Evolutionary conservation across 35 echinoderm and acorn worm species (phyloP).

Genomic region (Apostichopus japonicus): DNA sequence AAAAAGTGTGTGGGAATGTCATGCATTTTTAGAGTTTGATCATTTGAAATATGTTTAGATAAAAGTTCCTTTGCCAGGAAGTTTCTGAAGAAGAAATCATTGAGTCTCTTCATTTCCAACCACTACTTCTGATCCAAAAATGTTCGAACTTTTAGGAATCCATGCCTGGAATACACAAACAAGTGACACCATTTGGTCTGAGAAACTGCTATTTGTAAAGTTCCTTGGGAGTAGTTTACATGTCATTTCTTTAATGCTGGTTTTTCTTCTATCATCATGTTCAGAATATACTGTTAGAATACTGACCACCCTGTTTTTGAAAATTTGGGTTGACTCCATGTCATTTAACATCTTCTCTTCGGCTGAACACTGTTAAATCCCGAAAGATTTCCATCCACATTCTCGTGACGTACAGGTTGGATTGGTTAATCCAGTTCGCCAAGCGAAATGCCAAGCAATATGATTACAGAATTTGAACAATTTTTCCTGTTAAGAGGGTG

Average conservation of each 20-base stretch:
- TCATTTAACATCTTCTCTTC: constrained; percentile 19
- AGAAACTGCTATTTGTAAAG: constrained; percentile 47
- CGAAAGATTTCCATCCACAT: constrained; percentile 58
- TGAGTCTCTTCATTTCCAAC: background rate
- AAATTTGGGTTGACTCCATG: constrained; percentile 56
- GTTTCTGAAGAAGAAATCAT: too few relatives aligned
- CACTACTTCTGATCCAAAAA: constrained; percentile 12
- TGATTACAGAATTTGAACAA: constrained; percentile 53
- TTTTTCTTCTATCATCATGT: background rate
- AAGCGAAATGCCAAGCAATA: constrained; percentile 68
- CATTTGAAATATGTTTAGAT: too few relatives aligned
- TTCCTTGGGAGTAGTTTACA: constrained; percentile 44
- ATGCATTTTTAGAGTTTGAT: too few relatives aligned
- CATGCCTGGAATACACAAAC: constrained; percentile 65
- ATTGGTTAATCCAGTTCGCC: constrained; percentile 68
- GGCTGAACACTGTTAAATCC: constrained; percentile 29
- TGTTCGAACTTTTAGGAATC: background rate
- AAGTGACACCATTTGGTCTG: constrained; percentile 56
- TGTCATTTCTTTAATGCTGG: constrained; percentile 1
- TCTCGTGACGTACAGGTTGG: constrained; percentile 63
- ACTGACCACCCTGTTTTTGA: constrained; percentile 66
- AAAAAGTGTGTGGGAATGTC: too few relatives aligned
- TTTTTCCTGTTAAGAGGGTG: background rate
- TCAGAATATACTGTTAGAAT: too few relatives aligned
- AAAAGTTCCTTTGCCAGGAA: too few relatives aligned